A percentile compares a stretch with the other conserved stretches of the same genome.
phyloP scores from a whole-genome alignment of 2,888 invertebrate genomes.

The Heliconius aoede region DNA sequence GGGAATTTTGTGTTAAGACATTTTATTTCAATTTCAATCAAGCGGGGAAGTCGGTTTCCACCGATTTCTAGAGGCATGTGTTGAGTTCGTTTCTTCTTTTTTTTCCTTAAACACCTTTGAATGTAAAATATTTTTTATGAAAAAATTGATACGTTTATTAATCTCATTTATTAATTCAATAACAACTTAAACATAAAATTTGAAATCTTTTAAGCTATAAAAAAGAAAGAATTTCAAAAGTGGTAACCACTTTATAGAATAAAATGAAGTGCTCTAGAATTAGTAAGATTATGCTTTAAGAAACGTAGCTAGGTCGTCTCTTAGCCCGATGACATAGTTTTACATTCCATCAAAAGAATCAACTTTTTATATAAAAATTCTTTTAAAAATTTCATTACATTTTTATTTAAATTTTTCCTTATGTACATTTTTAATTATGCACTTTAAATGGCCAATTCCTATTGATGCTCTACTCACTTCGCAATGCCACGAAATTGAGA shows the following conservation, averaged over 20 bases:
- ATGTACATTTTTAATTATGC: not conserved
- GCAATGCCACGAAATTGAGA: too few relatives aligned
- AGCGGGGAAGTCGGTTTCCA: too few relatives aligned
- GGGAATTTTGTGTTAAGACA: too few relatives aligned
- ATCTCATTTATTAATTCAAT: too few relatives aligned
- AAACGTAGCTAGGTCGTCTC: constrained; percentile 37
- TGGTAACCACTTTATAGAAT: constrained; percentile 26
- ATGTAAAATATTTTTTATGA: too few relatives aligned
- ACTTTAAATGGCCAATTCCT: not conserved
- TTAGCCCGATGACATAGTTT: constrained; percentile 44
- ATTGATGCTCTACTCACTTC: too few relatives aligned
- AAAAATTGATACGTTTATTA: too few relatives aligned
- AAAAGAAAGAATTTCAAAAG: constrained; percentile 1
- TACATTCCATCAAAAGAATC: constrained; percentile 29
- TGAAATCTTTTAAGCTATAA: not conserved
- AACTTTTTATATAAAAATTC: constrained; percentile 3
- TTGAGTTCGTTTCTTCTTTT: too few relatives aligned
- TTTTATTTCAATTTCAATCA: too few relatives aligned
- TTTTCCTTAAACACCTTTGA: too few relatives aligned
- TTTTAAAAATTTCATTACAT: not conserved
- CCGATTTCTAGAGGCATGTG: too few relatives aligned
- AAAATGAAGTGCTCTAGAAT: constrained; percentile 41
- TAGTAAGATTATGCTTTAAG: constrained; percentile 42
- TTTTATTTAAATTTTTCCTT: constrained; percentile 10
- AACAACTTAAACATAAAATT: not conserved